Evolutionary conservation across 2,797 vertebrate genomes (phyloP).

Genomic region (Epinephelus malabaricus): DNA sequence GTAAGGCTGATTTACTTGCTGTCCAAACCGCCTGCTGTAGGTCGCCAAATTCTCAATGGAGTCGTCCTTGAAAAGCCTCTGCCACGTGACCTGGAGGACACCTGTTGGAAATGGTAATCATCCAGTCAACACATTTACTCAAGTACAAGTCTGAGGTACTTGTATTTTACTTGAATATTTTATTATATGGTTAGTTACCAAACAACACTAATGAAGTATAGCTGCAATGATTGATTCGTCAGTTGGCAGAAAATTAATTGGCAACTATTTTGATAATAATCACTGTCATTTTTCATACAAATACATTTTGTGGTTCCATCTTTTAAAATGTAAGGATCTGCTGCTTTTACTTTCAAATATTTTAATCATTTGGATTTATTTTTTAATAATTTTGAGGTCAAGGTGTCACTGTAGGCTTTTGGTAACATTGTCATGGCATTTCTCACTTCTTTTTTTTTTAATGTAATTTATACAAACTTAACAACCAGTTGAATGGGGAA

Average conservation of each 20-base stretch:
- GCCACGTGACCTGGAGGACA: conserved; percentile 83
- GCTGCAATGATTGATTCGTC: too few relatives aligned
- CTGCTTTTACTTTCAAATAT: neutral
- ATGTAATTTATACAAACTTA: too few relatives aligned
- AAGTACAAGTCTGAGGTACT: too few relatives aligned
- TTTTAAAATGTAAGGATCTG: neutral
- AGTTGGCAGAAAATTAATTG: too few relatives aligned
- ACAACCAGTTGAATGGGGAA: too few relatives aligned
- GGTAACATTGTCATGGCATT: too few relatives aligned
- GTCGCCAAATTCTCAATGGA: conserved; percentile 69
- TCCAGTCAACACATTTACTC: neutral
- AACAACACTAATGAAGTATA: too few relatives aligned
- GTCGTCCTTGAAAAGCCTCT: conserved; percentile 33
- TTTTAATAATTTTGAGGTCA: neutral
- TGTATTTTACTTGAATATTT: neutral
- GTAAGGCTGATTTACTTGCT: conserved; percentile 53
- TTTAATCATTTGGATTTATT: neutral
- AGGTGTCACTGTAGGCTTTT: too few relatives aligned
- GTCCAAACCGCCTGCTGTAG: conserved; percentile 69
- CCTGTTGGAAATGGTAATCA: conserved; percentile 31
- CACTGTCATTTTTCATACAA: neutral
- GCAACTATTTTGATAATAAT: too few relatives aligned
- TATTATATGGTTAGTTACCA: too few relatives aligned
- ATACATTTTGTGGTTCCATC: neutral
- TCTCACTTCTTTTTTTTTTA: too few relatives aligned